Base-by-base conservation (phyloP, 2,797 vertebrate species). In the Myiothlypis chrysogaster region DNA sequence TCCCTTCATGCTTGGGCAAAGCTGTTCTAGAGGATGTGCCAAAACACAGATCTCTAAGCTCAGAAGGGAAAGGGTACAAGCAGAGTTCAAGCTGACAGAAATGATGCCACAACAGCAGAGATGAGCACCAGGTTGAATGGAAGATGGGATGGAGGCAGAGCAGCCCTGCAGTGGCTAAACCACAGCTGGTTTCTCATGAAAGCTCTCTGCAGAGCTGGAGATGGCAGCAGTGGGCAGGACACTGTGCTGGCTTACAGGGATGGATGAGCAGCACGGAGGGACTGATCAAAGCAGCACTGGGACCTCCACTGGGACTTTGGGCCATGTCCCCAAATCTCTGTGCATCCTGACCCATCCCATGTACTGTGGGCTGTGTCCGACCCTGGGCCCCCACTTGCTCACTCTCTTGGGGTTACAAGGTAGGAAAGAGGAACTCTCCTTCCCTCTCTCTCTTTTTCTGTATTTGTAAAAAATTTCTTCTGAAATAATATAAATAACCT, bases 261-360 rank as follows among this genome's bases (percentile, higher is more conserved):
- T 1, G 9, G 79, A 41, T 46, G 43, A 60, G 32, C 4, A 11
- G 30, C 71, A 30, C 0, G 1, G 41, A 55, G 28, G 22, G 32
- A 27, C 9, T 17, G 20, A 79, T 19, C 41, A 37, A 12, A 24
- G 8, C 37, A 56, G 28, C 19, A 11, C 24, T 30, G 0, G 0
- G 0, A 69, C 22, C 57, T 43, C 1, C 14, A 10, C 23, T 30
- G 0, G 0, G 0, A 72, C 22, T 57, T 35, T 1, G 5, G 20
- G 44, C 22, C 22, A 2, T 16, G 24, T 39, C 7, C 27, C 56
- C 2, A 0, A 10, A 15, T 9, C 34, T 19, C 39, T 52, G 43
- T 81, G 60, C 55, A 28, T 32, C 41, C 56, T 8, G 1, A 41
- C 23, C 11, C 12, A 19, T 28, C 30, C 60, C 35, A 8, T 43